Evolutionary conservation across 2,888 invertebrate species (phyloP), one percentile per base, ranked within the genome.

Genomic region (Catocala sponsa): DNA sequence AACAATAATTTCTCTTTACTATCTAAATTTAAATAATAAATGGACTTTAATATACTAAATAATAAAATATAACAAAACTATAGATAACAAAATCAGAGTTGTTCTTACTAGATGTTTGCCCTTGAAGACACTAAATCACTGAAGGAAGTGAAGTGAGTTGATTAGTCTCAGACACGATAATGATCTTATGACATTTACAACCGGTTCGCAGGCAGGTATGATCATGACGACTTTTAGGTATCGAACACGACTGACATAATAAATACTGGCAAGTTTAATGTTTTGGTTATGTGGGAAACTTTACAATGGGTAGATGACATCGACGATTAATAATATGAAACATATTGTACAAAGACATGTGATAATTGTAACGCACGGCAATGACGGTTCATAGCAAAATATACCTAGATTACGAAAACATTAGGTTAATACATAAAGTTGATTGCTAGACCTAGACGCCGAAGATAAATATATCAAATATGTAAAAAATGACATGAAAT

Each of bases 131-230:
- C 55, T 53, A 53, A 58, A 57, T 59, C 6, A 51, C 42, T 55
- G n/a, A 51, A 63, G 71, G 65, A 66, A 68, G 41, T 66, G 41
- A 59, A 65, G 55, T 61, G 43, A 61, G 55, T 60, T 50, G 56
- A 68, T 73, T 55, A 50, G 52, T 46, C n/a, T 56, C 47, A 55
- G 35, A 52, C 47, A 48, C 44, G 63, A 59, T 68, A 68, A 65
- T 72, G 33, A 59, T 65, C 55, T 43, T 64, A 74, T 69, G 66
- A 65, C 70, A 72, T 72, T 76, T 57, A 69, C 15, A 64, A 76
- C 76, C 67, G 67, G 76, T 74, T 65, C 13, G n/a, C 42, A 13
- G 6, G 4, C 15, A 35, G 12, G 46, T 46, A 46, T 13, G 46
- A 46, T 13, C 46, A n/a, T 35, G 43, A 56, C 35, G 35, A 6